Evolutionary conservation across 2,797 vertebrate species (phyloP), one percentile per base, ranked within the genome.

Genomic region (Semotilus atromaculatus): DNA sequence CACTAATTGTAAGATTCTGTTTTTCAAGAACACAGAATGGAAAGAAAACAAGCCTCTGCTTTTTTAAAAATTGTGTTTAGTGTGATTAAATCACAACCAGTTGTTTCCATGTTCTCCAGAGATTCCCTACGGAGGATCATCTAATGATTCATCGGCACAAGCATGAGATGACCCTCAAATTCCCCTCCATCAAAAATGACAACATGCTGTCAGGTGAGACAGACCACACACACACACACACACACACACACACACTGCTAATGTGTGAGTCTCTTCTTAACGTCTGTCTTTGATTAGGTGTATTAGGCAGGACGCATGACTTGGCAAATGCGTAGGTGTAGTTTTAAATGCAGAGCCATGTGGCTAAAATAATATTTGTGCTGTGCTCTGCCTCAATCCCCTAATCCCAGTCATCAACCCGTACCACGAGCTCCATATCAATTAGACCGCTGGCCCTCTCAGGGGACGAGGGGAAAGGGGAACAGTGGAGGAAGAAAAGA

Each of bases 131-230:
- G 31, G 98, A 99, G 93, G 98, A 99, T 95, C 98, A 99, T 93
- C 95, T 99, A 93, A 99, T 99, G 98, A 99, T 99, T 94, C 98
- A 99, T 92, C 96, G 98, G 93, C 98, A 99, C 96, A 99, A 99
- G 94, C 98, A 99, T 94, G 98, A 99, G 95, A 99, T 99, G 98
- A 99, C 98, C 93, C 96, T 99, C 91, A 99, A 99, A 95, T 99
- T 99, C 92, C 96, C 98, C 89, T 97, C 97, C 92, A 98, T 99
- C 96, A 99, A 99, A 96, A 98, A 96, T 86, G 98, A 99, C 95
- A 99, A 96, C 95, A 96, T 99, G 96, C 93, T 99, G 94, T 99
- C 98, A 96, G 98, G 98, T 99, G 95, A 97, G 93, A 89, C 88
- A 82, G 89, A 86, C 51, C 62, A 38, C 62, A 80, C 11, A 76